Conservation (phyloP, 2,113 vertebrate species). For the Ia io region DNA sequence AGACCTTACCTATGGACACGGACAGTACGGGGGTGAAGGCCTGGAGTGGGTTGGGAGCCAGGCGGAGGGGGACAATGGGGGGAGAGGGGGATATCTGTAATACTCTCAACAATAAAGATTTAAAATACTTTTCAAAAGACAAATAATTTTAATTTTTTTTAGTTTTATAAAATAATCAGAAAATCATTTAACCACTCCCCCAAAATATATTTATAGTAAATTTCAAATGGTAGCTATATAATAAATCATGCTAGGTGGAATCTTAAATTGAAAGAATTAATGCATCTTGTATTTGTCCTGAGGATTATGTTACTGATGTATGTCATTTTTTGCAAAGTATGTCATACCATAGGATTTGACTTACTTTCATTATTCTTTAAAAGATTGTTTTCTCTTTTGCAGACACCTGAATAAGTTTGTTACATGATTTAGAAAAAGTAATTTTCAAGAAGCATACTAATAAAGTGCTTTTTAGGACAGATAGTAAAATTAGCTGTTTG, state of each 20-base stretch:
- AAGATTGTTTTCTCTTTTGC: not conserved
- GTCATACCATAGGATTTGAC: no score
- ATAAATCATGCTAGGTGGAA: not conserved
- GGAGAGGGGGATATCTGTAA: no score
- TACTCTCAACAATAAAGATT: no score
- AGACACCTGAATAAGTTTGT: not conserved
- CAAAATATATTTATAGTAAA: not conserved
- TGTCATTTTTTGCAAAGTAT: no score
- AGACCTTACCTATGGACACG: no score
- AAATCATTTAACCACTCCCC: not conserved
- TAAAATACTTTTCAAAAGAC: not conserved
- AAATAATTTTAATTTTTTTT: not conserved
- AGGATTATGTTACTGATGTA: not conserved
- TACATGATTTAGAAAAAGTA: constrained; percentile 28
- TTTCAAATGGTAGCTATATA: not conserved
- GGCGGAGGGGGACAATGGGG: no score
- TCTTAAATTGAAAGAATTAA: not conserved
- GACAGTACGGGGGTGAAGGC: no score
- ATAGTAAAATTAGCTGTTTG: not conserved
- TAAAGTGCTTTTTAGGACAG: not conserved
- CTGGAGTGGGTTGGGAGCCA: no score
- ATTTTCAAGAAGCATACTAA: constrained; percentile 28
- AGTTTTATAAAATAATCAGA: not conserved
- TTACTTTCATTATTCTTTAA: no score
- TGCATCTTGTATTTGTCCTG: not conserved